Conservation (phyloP, 2,888 invertebrate genomes). For the Carterocephalus palaemon region DNA sequence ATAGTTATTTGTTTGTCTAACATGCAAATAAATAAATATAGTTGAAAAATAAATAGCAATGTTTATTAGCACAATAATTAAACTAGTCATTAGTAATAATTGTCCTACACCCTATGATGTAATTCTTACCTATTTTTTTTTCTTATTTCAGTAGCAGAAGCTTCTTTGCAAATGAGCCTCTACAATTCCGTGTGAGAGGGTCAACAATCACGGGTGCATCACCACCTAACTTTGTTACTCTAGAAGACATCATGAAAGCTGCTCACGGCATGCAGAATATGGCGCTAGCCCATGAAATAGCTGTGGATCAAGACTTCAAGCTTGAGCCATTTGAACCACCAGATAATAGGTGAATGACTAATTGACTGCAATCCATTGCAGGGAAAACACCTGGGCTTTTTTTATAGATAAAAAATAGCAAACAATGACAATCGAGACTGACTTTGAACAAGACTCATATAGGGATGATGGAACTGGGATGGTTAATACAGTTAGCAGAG, state of each 20-base stretch:
- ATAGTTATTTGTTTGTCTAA: too few relatives aligned
- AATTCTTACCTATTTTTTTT: neutral
- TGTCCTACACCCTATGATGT: neutral
- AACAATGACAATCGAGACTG: too few relatives aligned
- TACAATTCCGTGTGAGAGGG: slow-evolving; percentile 79
- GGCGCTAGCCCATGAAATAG: slow-evolving; percentile 98
- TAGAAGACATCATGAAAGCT: slow-evolving; percentile 93
- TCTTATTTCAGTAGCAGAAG: slow-evolving; percentile 40
- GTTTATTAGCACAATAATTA: too few relatives aligned
- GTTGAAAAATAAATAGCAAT: too few relatives aligned
- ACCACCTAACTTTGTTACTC: slow-evolving; percentile 89
- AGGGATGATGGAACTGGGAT: too few relatives aligned
- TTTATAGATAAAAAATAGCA: too few relatives aligned
- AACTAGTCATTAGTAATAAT: neutral
- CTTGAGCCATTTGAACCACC: slow-evolving; percentile 89
- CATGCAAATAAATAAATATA: too few relatives aligned
- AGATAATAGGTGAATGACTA: slow-evolving; percentile 80
- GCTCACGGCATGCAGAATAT: slow-evolving; percentile 94
- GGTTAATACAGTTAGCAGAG: too few relatives aligned
- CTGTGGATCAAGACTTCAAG: slow-evolving; percentile 94
- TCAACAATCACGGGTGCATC: slow-evolving; percentile 83
- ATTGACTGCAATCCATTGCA: too few relatives aligned
- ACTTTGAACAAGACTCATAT: too few relatives aligned
- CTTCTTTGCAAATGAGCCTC: slow-evolving; percentile 63
- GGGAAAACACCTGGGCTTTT: too few relatives aligned